Evolutionary conservation across 2,888 invertebrate genomes (phyloP).

Genomic region (Monochamus alternatus): DNA sequence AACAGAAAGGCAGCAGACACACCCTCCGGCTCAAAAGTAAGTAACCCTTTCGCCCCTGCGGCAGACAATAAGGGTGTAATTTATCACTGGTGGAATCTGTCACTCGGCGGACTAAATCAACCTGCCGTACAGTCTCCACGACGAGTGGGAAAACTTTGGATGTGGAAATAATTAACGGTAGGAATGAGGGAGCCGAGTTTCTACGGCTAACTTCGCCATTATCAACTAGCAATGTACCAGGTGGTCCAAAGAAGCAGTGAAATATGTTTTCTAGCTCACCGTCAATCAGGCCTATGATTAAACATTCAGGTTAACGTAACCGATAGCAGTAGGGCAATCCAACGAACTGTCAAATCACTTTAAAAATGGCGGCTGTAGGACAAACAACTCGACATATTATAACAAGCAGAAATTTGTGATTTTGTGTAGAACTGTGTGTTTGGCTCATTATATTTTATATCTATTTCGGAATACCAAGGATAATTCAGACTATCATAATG

Average conservation of each 20-base stretch:
- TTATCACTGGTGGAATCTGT: conserved; percentile 19
- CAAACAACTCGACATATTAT: too few species aligned
- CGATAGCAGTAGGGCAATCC: too few species aligned
- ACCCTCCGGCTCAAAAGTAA: neutral
- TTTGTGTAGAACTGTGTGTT: too few species aligned
- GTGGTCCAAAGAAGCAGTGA: neutral
- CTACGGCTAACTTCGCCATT: conserved; percentile 1
- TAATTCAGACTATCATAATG: too few species aligned
- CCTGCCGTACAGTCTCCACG: conserved; percentile 11
- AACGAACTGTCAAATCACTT: too few species aligned
- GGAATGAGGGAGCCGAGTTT: neutral
- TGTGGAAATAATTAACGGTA: conserved; percentile 21
- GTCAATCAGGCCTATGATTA: too few species aligned
- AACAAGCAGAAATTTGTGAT: too few species aligned
- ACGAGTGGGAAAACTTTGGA: conserved; percentile 25
- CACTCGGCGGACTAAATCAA: conserved; percentile 8
- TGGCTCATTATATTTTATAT: too few species aligned
- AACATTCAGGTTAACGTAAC: too few species aligned
- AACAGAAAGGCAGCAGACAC: neutral
- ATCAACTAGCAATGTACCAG: conserved; percentile 16
- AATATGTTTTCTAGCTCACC: too few species aligned
- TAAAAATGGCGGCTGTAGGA: too few species aligned
- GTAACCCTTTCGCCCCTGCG: conserved; percentile 13
- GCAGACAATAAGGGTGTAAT: conserved; percentile 20
- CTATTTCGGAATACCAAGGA: too few species aligned